Evolutionary conservation across 1,140 invertebrate genomes (phyloP), one percentile per base, ranked within the genome.

Genomic region (Drosophila sp.): DNA sequence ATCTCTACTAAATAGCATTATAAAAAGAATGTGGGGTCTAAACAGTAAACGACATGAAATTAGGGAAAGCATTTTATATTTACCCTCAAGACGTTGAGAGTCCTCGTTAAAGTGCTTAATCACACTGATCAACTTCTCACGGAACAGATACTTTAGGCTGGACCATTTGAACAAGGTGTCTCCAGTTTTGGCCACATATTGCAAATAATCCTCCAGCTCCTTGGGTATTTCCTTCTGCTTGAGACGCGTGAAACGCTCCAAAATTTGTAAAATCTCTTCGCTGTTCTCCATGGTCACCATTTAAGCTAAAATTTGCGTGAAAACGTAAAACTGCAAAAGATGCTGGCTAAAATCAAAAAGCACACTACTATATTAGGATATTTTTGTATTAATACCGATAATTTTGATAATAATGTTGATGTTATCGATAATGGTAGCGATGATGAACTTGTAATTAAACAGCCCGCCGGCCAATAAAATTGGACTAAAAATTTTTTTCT

Each of bases 81-180:
- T 78, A 92, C 91, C 91, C 69, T 94, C 94, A 11, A 96, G 93
- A 16, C 94, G 94, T 4, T 96, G 95, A 61, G 95, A 95, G 18
- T 95, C 95, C 90, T 97, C 95, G 67, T 97, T 95, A 83, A 98
- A 98, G 56, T 98, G 95, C 32, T 95, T 96, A 81, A 98, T 97
- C 9, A 98, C 97, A 59, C 94, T 94, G 8, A 97, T 94, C 2
- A 98, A 92, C 91, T 98, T 98, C 89, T 97, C 95, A 66, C 96
- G 94, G 89, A 98, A 96, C 57, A 99, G 94, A 79, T 95, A 94
- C 92, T 98, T 97, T 14, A 99, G 94, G 51, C 96, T 93, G 16
- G 95, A 92, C 98, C 98, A 99, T 76, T 97, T 97, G 90, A 97
- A 98, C 21, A 98, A 94, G 7, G 97, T 97, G 92, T 99, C 97